Conservation (phyloP, 1,140 invertebrate genomes). For the Drosophila ananassae region DNA sequence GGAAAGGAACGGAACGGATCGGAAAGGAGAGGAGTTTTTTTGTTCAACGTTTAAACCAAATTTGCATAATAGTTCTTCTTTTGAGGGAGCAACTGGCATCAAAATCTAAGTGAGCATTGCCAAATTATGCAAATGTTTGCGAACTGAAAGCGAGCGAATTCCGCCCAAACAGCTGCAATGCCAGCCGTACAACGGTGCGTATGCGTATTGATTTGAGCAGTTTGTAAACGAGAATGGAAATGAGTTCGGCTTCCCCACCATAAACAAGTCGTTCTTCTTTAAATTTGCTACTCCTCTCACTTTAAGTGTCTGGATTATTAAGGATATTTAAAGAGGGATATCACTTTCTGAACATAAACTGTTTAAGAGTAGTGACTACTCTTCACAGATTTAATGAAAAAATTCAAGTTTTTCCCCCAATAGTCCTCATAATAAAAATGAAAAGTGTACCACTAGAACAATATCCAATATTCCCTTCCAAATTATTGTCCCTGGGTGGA, state of each 20-base stretch:
- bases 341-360: too few species aligned
- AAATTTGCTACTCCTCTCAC: not conserved
- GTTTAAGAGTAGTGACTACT: too few species aligned
- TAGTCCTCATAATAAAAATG: too few species aligned
- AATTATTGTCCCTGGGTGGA: not conserved
- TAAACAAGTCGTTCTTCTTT: not conserved
- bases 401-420: too few species aligned
- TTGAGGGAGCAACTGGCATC: slow-evolving; percentile 38
- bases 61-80: slow-evolving; percentile 69
- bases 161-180: slow-evolving; percentile 24
- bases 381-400: too few species aligned
- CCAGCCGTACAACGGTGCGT: slow-evolving; percentile 57
- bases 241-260: not conserved
- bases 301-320: not conserved
- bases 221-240: not conserved
- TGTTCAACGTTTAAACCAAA: slow-evolving; percentile 60
- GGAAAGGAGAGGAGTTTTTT: slow-evolving; percentile 34
- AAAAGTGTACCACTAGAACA: too few species aligned
- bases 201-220: slow-evolving; percentile 63
- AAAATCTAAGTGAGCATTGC: slow-evolving; percentile 71
- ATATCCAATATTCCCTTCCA: not conserved
- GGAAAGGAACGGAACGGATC: too few species aligned
- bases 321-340: too few species aligned
- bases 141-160: slow-evolving; percentile 33
- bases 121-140: slow-evolving; percentile 78